Evolutionary conservation across 37 sponge, comb jelly and placozoan genomes (phyloP).

Genomic region (Halisarca cf. caerulea): DNA sequence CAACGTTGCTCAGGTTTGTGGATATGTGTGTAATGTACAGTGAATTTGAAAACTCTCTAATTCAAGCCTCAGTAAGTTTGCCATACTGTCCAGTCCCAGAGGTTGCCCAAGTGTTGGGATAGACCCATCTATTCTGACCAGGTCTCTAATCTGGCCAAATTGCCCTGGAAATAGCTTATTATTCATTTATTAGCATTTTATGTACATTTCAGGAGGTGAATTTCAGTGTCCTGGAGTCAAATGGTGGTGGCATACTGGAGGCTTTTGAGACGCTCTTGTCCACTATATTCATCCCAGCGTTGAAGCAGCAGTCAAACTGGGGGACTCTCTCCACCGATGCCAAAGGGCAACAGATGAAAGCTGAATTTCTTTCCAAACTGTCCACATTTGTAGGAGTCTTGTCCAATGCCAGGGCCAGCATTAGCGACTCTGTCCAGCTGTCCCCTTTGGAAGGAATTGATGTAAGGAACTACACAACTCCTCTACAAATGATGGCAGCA

Average conservation of each 20-base stretch:
- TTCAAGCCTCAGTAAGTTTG: too few species aligned
- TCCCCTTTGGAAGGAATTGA: slow-evolving; percentile 41
- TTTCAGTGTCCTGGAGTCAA: slow-evolving; percentile 43
- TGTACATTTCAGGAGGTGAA: slow-evolving; percentile 17
- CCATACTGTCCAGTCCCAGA: too few species aligned
- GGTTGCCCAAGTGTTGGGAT: too few species aligned
- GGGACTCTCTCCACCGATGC: slow-evolving; percentile 62
- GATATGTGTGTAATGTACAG: too few species aligned
- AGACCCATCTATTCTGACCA: too few species aligned
- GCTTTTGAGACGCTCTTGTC: slow-evolving; percentile 84
- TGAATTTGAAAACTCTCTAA: too few species aligned
- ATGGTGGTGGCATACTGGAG: slow-evolving; percentile 56
- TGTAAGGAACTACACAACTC: slow-evolving; percentile 42
- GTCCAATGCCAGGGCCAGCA: slow-evolving; percentile 85
- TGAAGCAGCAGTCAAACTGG: slow-evolving; percentile 70
- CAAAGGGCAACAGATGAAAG: slow-evolving; percentile 42
- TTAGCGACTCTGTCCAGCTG: slow-evolving; percentile 78
- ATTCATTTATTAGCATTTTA: not conserved
- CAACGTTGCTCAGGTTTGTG: slow-evolving; percentile 49
- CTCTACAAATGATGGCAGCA: slow-evolving; percentile 73
- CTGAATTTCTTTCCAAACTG: slow-evolving; percentile 82
- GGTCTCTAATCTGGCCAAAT: too few species aligned
- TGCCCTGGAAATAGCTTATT: not conserved
- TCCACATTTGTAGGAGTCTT: slow-evolving; percentile 85
- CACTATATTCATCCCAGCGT: slow-evolving; percentile 85